Conservation (phyloP, 2,888 invertebrate genomes). For the Microctonus hyperodae region DNA sequence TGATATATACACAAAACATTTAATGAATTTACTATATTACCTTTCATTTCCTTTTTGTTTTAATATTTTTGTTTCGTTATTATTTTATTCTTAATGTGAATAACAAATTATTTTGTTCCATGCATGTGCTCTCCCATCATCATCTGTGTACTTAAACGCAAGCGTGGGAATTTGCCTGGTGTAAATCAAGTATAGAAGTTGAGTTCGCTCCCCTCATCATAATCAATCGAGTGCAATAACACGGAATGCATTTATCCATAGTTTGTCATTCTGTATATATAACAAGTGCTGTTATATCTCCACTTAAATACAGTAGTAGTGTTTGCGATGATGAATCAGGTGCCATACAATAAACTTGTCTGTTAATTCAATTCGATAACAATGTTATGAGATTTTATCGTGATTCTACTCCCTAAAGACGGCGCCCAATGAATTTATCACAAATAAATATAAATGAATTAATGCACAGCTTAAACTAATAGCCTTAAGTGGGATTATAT, state of each 20-base stretch:
- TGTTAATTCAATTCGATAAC: not conserved
- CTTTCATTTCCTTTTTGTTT: too few relatives aligned
- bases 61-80: too few relatives aligned
- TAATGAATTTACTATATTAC: too few relatives aligned
- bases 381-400: not conserved
- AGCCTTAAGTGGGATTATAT: constrained; percentile 50
- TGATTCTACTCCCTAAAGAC: not conserved
- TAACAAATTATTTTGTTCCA: not conserved
- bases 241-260: constrained; percentile 47
- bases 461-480: constrained; percentile 45
- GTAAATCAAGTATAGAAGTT: constrained; percentile 26
- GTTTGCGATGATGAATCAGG: constrained; percentile 14
- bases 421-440: not conserved
- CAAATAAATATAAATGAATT: constrained; percentile 2
- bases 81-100: not conserved
- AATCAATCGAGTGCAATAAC: constrained; percentile 29
- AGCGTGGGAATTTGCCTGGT: constrained; percentile 27
- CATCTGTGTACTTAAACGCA: constrained; percentile 2
- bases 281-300: constrained; percentile 35
- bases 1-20: not conserved
- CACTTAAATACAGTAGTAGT: constrained; percentile 21
- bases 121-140: constrained; percentile 1
- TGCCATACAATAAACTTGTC: constrained; percentile 5
- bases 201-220: constrained; percentile 16
- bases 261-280: constrained; percentile 44